Base-by-base conservation (phyloP, 2,888 invertebrate genomes). In the Nomada fabriciana region DNA sequence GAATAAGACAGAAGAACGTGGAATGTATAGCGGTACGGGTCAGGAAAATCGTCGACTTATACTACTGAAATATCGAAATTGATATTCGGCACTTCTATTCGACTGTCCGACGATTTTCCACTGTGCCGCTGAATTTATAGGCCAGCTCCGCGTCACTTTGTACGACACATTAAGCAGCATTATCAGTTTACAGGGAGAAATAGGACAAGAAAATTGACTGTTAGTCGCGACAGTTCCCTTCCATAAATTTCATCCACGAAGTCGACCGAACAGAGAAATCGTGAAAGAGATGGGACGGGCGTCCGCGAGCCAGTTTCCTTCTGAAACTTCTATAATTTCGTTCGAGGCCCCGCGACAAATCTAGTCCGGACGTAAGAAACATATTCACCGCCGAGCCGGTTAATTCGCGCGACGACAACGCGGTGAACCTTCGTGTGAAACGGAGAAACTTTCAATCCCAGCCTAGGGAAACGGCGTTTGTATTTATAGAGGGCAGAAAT, bases 311-410 rank as follows among this genome's bases (percentile, higher is more conserved):
- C 20, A 52, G 29, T 74, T 65, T 65, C 59, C 23, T 52, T 10
- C 43, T 10, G 63, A 64, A 80, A 80, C 80, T 80, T 79, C 63
- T 57, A 61, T 79, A 80, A 80, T 79, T 80, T 63, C 80, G 68
- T 80, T 80, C 80, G 57, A 25, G 52, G 50, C 25, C 29, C 52
- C 55, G 67, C 61, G 72, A 79, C 80, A 72, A 72, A 72, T 80
- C 57, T 61, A 59, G 25, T 53, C 15, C 72, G 68, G 80, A 79
- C 79, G 79, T 80, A 80, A 80, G 80, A 80, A 79, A 72, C 80
- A 79, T 79, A 73, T 68, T 80, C 80, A 72, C 67, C 68, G 52
- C 15, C 80, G 72, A 80, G 79, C 73, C 80, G 57, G 80, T 80
- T 80, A 79, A 79, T 80, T 79, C 80, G 43, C 29, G 55, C 71